phyloP scores from a whole-genome alignment of 2,797 vertebrate species.

The Pseudochromis fuscus region DNA sequence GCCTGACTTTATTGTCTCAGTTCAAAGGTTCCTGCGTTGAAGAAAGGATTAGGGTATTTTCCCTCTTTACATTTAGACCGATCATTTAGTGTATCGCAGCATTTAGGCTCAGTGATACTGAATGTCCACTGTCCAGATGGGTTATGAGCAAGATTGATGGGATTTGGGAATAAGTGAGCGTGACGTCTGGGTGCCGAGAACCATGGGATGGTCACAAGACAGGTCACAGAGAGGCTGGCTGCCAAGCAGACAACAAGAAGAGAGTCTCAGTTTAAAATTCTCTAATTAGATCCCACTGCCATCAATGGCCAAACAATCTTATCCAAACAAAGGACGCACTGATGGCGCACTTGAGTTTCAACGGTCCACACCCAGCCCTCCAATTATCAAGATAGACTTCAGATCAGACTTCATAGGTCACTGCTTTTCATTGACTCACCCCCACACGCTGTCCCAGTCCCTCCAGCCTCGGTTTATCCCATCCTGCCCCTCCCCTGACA shows the following conservation, averaged over 20 bases:
- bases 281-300: slow-evolving; percentile 15
- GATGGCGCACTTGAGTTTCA: slow-evolving; percentile 30
- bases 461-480: slow-evolving; percentile 50
- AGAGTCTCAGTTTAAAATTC: not conserved
- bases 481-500: slow-evolving; percentile 69
- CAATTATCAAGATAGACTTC: slow-evolving; percentile 59
- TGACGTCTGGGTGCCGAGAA: slow-evolving; percentile 40
- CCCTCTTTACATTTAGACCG: slow-evolving; percentile 56
- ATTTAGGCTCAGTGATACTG: not conserved
- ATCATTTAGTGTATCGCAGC: slow-evolving; percentile 24
- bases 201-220: slow-evolving; percentile 8
- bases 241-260: not conserved
- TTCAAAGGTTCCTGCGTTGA: slow-evolving; percentile 71
- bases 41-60: slow-evolving; percentile 73
- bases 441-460: slow-evolving; percentile 34
- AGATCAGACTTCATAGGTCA: too few relatives aligned
- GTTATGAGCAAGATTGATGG: not conserved
- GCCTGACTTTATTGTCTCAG: slow-evolving; percentile 70
- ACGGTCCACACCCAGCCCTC: slow-evolving; percentile 35
- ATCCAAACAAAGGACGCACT: slow-evolving; percentile 34
- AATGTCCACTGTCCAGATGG: not conserved
- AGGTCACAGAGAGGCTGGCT: slow-evolving; percentile 20
- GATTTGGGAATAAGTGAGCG: slow-evolving; percentile 15
- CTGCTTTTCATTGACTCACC: slow-evolving; percentile 19
- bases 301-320: slow-evolving; percentile 22